Conservation (phyloP, 2,113 vertebrate genomes). For the Nothobranchius furzeri region DNA sequence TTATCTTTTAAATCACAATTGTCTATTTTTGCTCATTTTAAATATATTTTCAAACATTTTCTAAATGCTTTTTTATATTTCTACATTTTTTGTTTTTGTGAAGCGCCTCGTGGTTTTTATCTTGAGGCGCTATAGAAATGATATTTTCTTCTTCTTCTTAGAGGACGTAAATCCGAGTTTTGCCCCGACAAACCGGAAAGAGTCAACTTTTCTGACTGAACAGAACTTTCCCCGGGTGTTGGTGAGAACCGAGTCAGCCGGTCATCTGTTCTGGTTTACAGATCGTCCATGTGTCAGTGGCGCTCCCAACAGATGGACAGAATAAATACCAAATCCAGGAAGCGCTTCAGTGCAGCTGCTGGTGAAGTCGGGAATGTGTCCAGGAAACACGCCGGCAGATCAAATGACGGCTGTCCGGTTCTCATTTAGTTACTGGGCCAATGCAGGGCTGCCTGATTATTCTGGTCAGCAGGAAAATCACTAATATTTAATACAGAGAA, state of each 20-base stretch:
- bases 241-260: conserved; percentile 35
- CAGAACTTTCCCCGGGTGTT: conserved; percentile 6
- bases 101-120: too few relatives aligned
- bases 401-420: not conserved
- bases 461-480: too few relatives aligned
- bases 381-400: conserved; percentile 4
- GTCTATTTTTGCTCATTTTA: too few relatives aligned
- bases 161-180: not conserved
- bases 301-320: conserved; percentile 52
- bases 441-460: too few relatives aligned
- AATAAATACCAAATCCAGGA: conserved; percentile 35
- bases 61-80: too few relatives aligned
- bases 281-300: conserved; percentile 45
- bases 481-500: too few relatives aligned
- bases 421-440: not conserved
- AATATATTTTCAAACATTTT: too few relatives aligned
- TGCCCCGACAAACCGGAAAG: not conserved
- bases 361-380: conserved; percentile 7
- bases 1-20: too few relatives aligned
- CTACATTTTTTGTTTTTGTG: too few relatives aligned
- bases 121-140: too few relatives aligned
- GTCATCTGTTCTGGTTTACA: conserved; percentile 53
- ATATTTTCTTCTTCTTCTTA: too few relatives aligned
- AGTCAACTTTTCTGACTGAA: not conserved
- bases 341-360: conserved; percentile 9